Conservation (phyloP, 2,797 vertebrate species). For the Enteromius treurensis region DNA sequence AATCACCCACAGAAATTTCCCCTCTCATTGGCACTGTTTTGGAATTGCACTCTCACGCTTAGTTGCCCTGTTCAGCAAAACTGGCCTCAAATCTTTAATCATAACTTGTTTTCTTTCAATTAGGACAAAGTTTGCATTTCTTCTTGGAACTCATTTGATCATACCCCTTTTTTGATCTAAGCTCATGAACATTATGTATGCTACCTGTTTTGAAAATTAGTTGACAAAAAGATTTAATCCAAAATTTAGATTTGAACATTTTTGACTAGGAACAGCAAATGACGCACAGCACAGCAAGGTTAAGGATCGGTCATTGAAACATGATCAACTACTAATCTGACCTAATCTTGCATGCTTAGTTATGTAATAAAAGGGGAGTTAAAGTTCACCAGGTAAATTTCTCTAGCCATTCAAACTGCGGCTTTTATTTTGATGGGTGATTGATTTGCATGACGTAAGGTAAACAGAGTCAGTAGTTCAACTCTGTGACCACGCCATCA, state of each 20-base stretch:
- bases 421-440: background rate
- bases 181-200: background rate
- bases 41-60: too few species aligned
- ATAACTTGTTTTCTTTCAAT: too few species aligned
- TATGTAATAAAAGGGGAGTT: slow-evolving; percentile 2
- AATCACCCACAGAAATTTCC: background rate
- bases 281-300: background rate
- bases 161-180: background rate
- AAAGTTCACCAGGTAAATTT: background rate
- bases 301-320: background rate
- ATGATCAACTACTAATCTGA: background rate
- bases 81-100: too few species aligned
- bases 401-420: background rate
- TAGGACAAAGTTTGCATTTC: background rate
- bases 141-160: background rate
- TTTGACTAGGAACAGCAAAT: background rate
- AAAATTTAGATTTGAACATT: background rate
- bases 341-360: background rate
- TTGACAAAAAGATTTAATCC: background rate
- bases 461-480: background rate
- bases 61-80: too few species aligned
- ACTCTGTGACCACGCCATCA: background rate
- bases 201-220: background rate
- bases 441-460: background rate
- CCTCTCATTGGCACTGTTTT: too few species aligned